Conservation (phyloP, 2,888 invertebrate species). For the Bombylius discolor region DNA sequence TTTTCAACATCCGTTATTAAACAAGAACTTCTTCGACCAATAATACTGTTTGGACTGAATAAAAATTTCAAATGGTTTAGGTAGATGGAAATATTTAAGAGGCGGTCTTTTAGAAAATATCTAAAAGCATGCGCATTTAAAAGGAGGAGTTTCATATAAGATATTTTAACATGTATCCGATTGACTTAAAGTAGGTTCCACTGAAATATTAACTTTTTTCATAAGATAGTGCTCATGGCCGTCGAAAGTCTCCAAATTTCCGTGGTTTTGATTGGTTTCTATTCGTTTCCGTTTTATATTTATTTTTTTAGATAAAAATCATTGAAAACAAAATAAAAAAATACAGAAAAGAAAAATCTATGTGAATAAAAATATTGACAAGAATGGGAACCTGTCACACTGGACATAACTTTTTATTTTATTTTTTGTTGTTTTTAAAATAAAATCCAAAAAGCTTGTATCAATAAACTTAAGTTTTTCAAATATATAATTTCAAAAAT, state of each 20-base stretch:
- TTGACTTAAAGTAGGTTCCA: too few species aligned
- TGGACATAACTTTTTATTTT: background rate
- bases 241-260: constrained; percentile 9
- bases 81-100: background rate
- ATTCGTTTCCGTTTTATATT: background rate
- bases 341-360: too few species aligned
- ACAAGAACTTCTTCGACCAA: constrained; percentile 31
- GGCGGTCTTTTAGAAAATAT: background rate
- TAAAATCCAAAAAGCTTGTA: background rate
- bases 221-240: background rate
- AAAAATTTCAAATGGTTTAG: constrained; percentile 7
- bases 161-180: too few species aligned
- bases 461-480: too few species aligned
- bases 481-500: too few species aligned
- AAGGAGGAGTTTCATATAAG: constrained; percentile 5
- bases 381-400: background rate
- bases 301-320: background rate
- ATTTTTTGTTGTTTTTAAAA: background rate
- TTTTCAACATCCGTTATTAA: background rate
- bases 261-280: constrained; percentile 6
- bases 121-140: background rate
- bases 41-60: constrained; percentile 34
- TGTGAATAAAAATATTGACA: background rate
- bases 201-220: too few species aligned
- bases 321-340: too few species aligned